Percentiles rank a stretch among this genome's conserved stretches.
Evolutionary conservation across 2,888 invertebrate genomes (phyloP).

Genomic region (Cephus sareptanus): DNA sequence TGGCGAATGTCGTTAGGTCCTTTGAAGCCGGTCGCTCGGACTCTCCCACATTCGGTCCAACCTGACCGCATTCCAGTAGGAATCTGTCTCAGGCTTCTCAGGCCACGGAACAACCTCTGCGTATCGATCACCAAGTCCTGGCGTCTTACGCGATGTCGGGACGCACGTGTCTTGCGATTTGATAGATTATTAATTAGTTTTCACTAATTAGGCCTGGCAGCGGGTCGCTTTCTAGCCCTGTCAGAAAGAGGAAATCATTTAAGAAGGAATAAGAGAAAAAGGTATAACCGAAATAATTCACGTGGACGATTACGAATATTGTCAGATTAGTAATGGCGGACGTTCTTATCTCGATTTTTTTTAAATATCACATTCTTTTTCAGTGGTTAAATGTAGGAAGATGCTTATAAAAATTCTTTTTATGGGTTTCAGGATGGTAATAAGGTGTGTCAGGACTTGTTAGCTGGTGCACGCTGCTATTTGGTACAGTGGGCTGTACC

Average conservation of each 20-base stretch:
- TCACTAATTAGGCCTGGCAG: background rate
- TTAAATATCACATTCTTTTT: background rate
- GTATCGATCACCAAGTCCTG: background rate
- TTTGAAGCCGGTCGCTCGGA: conserved; percentile 12
- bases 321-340: background rate
- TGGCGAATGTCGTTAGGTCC: conserved; percentile 16
- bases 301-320: background rate
- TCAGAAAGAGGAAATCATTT: background rate
- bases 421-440: background rate
- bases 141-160: background rate
- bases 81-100: conserved; percentile 42
- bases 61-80: conserved; percentile 53
- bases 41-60: conserved; percentile 47
- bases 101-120: background rate
- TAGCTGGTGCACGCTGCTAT: background rate
- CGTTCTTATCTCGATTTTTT: background rate
- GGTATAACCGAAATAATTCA: background rate
- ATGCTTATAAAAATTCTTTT: background rate
- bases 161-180: background rate
- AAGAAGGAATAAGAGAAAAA: background rate
- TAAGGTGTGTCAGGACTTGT: background rate
- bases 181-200: background rate
- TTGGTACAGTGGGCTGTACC: background rate
- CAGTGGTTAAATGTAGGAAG: background rate
- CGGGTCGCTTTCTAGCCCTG: background rate